Base-by-base conservation (phyloP, 2,888 invertebrate species). In the Odontocolon sp. region DNA sequence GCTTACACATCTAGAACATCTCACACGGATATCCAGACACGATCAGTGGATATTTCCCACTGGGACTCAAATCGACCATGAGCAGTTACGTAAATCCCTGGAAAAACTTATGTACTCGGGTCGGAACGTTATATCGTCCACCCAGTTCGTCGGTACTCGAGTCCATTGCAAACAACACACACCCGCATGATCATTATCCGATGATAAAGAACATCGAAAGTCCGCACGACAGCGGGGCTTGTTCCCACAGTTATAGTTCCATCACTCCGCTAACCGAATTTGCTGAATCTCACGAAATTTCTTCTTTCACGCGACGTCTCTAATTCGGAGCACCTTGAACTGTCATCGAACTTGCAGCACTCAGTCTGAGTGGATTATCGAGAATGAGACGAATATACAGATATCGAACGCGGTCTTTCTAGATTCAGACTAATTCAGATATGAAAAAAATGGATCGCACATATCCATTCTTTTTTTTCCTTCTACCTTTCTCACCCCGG, bases 331-430 rank as follows among this genome's bases (percentile, higher is more conserved):
- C 1, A 45, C 21, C 36, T 14, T 64, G 26, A 23, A 40, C 23
- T 26, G 57, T 57, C 36, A 36, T 38, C 9, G 26, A 50, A 33
- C 14, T 23, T 14, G 8, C 14, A 16, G 21, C 23, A 11, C 11
- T 33, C n/a, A 2, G 33, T 47, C 47, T 11, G 64, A 64, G 38
- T 50, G 38, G 36, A 50, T 23, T 47, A 50, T 36, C 21, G 36
- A 50, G 26, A n/a, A 50, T 50, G n/a, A 23, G 26, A n/a, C 14
- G 26, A 38, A 38, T 64, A 50, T 8, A 64, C 50, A 50, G 54
- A 14, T 50, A 50, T 38, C 64, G 64, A 50, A 38, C 36, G 8
- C 38, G 47, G 2, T 50, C 36, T 36, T 16, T 38, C 14, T 16
- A 26, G 26, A 26, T 23, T 28, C 63, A 36, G 36, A n/a, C 26